phyloP scores from a whole-genome alignment of 2,797 vertebrate genomes.

The Ctenopoma multispine region DNA sequence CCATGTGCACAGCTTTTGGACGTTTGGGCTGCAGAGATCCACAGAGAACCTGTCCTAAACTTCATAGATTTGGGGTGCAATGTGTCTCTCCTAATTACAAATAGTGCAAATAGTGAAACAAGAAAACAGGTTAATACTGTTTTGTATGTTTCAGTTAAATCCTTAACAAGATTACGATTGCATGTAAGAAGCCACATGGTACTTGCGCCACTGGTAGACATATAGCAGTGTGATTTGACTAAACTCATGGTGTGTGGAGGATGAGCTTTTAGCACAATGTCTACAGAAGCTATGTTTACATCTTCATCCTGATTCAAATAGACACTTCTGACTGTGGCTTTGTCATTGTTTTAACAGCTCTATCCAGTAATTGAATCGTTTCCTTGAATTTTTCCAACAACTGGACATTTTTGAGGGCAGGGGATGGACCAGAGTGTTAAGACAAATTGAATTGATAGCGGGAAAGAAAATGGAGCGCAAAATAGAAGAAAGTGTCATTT shows the following conservation, averaged over 20 bases:
- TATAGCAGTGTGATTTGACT: constrained; percentile 14
- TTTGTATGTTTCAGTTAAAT: no score
- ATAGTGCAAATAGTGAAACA: no score
- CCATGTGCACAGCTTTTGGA: no score
- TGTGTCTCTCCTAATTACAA: no score
- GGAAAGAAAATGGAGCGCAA: constrained; percentile 40
- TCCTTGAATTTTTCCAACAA: constrained; percentile 57
- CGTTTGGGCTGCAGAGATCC: no score
- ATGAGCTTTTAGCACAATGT: constrained; percentile 19
- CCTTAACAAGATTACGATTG: no score
- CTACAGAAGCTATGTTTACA: constrained; percentile 20
- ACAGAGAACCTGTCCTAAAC: no score
- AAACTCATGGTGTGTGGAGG: constrained; percentile 11
- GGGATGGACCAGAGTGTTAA: constrained; percentile 26
- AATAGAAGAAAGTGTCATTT: constrained; percentile 58
- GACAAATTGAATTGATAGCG: constrained; percentile 60
- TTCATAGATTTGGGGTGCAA: no score
- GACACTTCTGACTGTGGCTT: constrained; percentile 59
- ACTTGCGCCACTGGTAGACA: not conserved
- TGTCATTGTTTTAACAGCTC: constrained; percentile 71
- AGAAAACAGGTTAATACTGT: no score
- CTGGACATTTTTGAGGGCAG: constrained; percentile 57
- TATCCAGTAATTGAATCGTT: constrained; percentile 61
- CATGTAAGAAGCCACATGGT: not conserved
- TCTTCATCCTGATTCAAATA: constrained; percentile 54